Conservation (phyloP, 2,797 vertebrate species). For the Notoglanidium macrostoma region DNA sequence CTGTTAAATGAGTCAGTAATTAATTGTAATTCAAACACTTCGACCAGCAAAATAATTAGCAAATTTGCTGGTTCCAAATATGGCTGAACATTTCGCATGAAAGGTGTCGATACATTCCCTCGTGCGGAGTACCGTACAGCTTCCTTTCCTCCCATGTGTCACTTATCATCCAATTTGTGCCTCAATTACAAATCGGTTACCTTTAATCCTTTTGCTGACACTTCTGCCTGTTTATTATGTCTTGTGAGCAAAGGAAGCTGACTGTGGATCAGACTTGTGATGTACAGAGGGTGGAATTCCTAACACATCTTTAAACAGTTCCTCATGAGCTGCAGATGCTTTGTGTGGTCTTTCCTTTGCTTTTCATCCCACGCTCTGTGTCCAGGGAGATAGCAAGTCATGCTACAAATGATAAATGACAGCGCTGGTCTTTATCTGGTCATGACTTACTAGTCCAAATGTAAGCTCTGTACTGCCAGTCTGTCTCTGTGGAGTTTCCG, state of each 20-base stretch:
- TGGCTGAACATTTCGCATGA: background rate
- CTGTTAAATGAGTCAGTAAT: background rate
- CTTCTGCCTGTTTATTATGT: constrained; percentile 1
- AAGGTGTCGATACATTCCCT: background rate
- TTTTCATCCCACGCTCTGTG: constrained; percentile 18
- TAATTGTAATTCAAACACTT: background rate
- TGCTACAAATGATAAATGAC: background rate
- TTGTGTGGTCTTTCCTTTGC: constrained; percentile 41
- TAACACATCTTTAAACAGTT: constrained; percentile 49
- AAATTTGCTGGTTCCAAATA: background rate
- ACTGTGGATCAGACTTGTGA: constrained; percentile 33
- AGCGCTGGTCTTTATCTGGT: constrained; percentile 22
- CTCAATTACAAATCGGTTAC: background rate
- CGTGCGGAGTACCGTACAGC: background rate
- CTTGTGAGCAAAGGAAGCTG: background rate
- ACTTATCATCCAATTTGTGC: background rate
- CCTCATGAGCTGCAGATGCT: constrained; percentile 43
- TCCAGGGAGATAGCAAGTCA: constrained; percentile 3
- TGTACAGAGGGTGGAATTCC: constrained; percentile 47
- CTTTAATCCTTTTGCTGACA: constrained; percentile 23
- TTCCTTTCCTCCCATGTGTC: background rate
- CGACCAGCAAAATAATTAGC: background rate
- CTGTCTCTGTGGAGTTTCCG: background rate
- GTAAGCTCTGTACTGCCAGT: background rate
- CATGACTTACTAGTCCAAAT: background rate